Conservation (phyloP, 2,797 vertebrate species). For the Margarornis squamiger region DNA sequence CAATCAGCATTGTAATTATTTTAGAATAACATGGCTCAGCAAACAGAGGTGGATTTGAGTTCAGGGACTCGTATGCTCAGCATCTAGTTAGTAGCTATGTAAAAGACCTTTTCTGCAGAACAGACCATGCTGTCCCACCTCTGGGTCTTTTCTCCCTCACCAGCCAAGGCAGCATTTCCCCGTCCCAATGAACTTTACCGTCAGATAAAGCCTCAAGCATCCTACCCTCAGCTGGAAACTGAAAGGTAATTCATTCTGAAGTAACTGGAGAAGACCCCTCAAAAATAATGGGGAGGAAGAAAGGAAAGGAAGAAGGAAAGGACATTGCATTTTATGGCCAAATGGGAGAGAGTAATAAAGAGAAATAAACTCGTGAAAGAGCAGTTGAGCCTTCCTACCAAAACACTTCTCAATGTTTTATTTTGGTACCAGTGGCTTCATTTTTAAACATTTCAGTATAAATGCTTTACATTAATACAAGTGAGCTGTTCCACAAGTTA, state of each 20-base stretch:
- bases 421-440: neutral
- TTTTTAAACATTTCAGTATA: neutral
- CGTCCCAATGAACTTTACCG: neutral
- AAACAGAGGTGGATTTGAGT: neutral
- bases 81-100: neutral
- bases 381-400: neutral
- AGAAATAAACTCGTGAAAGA: neutral
- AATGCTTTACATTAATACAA: neutral
- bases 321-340: neutral
- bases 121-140: neutral
- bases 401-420: neutral
- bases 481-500: neutral
- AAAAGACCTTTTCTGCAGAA: neutral
- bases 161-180: neutral
- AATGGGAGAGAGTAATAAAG: neutral
- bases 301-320: neutral
- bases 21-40: conserved; percentile 4
- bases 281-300: neutral
- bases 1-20: conserved; percentile 13
- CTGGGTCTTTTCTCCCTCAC: neutral
- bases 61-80: neutral
- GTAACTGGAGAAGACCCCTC: neutral
- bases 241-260: neutral
- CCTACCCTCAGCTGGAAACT: neutral
- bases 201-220: neutral